Percentiles rank a stretch among this genome's conserved stretches.
phyloP scores from a whole-genome alignment of 2,888 invertebrate species.

The Pterostichus madidus region DNA sequence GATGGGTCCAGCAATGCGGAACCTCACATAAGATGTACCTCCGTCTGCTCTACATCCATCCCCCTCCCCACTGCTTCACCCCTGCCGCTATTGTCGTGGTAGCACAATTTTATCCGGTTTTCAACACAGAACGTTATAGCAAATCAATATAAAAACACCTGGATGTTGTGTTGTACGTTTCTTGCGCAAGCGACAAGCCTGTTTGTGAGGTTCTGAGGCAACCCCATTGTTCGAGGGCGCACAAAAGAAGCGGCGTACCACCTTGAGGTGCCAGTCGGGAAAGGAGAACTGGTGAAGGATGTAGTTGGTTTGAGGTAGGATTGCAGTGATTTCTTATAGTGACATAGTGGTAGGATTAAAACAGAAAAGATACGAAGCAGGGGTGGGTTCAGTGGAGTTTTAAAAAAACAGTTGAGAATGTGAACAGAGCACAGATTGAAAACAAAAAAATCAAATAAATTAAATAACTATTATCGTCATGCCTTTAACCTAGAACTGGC shows the following conservation, averaged over 20 bases:
- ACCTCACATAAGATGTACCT: constrained; percentile 37
- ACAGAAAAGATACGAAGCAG: constrained; percentile 68
- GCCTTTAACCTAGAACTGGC: too few species aligned
- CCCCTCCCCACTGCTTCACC: not conserved
- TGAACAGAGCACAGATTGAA: too few species aligned
- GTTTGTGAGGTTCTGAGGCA: not conserved
- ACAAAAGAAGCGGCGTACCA: constrained; percentile 72
- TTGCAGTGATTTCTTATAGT: constrained; percentile 67
- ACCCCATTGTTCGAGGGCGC: constrained; percentile 64
- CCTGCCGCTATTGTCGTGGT: constrained; percentile 69
- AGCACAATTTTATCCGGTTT: constrained; percentile 71
- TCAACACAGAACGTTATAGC: constrained; percentile 73
- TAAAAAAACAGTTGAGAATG: too few species aligned
- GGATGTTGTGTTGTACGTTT: constrained; percentile 68
- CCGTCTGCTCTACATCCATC: constrained; percentile 70
- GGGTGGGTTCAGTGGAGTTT: too few species aligned
- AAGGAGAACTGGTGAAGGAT: not conserved
- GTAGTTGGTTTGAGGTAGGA: not conserved
- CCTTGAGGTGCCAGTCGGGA: constrained; percentile 67
- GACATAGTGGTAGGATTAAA: constrained; percentile 66
- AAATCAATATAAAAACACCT: constrained; percentile 76
- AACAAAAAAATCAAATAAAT: too few species aligned
- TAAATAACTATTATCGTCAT: too few species aligned
- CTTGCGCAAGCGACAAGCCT: constrained; percentile 73
- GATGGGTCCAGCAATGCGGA: constrained; percentile 63